These are phyloP conservation scores for Lucilia cuprina DNA, from an alignment of 1,140 invertebrate species.

Conservation along the genomic window DNA sequence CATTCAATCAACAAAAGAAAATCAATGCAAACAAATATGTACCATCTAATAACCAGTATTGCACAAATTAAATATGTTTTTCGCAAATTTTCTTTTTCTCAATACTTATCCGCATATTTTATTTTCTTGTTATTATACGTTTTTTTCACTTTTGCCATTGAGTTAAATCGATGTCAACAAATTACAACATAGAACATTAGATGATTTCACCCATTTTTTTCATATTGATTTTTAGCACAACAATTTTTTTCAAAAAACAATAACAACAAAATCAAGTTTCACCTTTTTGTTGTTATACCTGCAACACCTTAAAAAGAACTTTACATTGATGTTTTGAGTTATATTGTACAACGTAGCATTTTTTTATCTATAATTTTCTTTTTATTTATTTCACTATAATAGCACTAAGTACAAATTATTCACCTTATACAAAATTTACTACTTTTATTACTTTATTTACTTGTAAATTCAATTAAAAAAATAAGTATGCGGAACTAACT, in stretches of 20 bases:
- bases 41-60: not conserved
- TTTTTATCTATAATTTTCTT: not conserved
- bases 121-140: not conserved
- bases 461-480: not conserved
- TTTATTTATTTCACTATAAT: not conserved
- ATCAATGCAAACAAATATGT: not conserved
- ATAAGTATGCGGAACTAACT: slow-evolving; percentile 3
- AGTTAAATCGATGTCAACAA: not conserved
- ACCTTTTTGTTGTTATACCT: slow-evolving; percentile 24
- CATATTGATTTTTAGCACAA: slow-evolving; percentile 15
- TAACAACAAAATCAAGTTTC: slow-evolving; percentile 19
- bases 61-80: not conserved
- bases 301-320: slow-evolving; percentile 21
- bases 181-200: not conserved
- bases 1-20: not conserved
- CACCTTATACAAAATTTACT: not conserved
- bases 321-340: not conserved
- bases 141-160: not conserved
- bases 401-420: not conserved
- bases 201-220: slow-evolving; percentile 17
- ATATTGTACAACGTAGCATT: not conserved
- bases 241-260: not conserved
- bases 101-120: not conserved
- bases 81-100: not conserved
- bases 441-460: not conserved